phyloP scores from a whole-genome alignment of 2,888 invertebrate species.

The Folsomia manolachei region DNA sequence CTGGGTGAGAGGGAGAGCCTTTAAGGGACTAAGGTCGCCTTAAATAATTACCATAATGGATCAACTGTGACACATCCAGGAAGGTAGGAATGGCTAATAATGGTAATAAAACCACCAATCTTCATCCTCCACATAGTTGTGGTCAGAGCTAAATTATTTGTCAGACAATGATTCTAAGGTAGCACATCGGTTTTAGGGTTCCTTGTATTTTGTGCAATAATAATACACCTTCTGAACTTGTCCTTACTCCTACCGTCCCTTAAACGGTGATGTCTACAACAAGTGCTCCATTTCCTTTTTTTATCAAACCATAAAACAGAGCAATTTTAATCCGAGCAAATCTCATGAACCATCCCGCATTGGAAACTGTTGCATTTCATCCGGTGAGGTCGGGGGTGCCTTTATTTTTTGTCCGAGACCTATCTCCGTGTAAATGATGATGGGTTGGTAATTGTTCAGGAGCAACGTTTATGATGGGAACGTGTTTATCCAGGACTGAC shows the following conservation, averaged over 20 bases:
- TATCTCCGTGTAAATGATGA: neutral
- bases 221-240: neutral
- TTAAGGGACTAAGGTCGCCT: no score
- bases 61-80: neutral
- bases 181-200: neutral
- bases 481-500: slow-evolving; percentile 12
- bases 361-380: no score
- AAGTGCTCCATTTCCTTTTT: neutral
- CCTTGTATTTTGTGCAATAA: slow-evolving; percentile 2
- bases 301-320: neutral
- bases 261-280: neutral
- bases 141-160: neutral
- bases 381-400: neutral
- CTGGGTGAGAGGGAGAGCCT: no score
- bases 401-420: no score
- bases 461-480: neutral
- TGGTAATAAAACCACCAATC: neutral
- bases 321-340: no score
- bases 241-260: neutral
- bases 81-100: no score
- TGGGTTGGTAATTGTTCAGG: neutral
- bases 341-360: no score
- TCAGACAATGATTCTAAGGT: neutral
- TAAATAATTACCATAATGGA: neutral
- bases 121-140: neutral